A percentile compares a stretch with the other conserved stretches of the same genome.
Evolutionary conservation across 2,113 vertebrate genomes (phyloP).

Genomic region (Ondatra zibethicus): DNA sequence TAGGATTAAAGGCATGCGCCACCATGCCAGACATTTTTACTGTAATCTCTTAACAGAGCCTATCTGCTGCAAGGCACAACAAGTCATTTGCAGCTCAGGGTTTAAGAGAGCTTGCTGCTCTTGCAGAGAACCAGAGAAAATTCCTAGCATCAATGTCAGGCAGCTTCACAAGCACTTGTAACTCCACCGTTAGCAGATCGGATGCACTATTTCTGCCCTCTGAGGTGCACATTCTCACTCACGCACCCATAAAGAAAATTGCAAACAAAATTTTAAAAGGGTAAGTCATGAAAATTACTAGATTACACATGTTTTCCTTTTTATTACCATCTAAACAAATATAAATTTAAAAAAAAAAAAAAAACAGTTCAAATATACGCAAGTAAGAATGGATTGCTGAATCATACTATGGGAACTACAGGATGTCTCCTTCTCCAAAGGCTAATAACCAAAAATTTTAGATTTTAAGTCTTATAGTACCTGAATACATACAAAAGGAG

Average conservation of each 20-base stretch:
- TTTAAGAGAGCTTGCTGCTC: neutral
- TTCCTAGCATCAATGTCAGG: neutral
- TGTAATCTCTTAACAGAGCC: slow-evolving; percentile 3
- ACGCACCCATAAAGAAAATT: neutral
- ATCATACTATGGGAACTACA: neutral
- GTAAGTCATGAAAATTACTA: neutral
- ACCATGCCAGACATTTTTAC: neutral
- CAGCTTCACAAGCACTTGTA: neutral
- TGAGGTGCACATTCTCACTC: neutral
- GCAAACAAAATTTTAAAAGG: neutral
- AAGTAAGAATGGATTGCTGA: slow-evolving; percentile 41
- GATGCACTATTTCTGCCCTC: neutral
- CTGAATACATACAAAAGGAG: neutral
- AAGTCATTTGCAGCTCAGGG: neutral
- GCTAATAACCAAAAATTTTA: neutral
- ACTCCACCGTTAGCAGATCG: neutral
- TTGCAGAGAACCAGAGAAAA: neutral
- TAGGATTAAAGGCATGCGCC: neutral
- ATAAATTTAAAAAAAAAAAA: neutral
- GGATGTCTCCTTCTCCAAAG: neutral
- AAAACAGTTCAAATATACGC: slow-evolving; percentile 8
- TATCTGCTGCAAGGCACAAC: slow-evolving; percentile 5
- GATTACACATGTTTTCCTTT: neutral
- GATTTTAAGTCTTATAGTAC: neutral
- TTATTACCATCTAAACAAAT: neutral